Conservation (phyloP, 1,140 invertebrate genomes). For the Rhagoletis pomonella region DNA sequence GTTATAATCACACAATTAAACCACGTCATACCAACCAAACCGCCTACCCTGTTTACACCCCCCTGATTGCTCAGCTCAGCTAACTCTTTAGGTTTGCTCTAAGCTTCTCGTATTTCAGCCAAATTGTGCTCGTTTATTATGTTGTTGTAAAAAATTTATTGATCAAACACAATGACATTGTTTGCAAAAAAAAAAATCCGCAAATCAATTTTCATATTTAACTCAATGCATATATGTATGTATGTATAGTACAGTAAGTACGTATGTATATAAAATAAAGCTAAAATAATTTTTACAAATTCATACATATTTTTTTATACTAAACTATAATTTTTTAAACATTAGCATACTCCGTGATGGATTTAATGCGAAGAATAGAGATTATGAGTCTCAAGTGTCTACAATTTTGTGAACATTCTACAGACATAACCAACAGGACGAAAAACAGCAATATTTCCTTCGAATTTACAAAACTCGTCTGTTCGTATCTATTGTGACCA, state of each 20-base stretch:
- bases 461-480: too few species aligned
- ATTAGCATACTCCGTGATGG: too few species aligned
- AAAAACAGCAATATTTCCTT: too few species aligned
- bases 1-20: neutral
- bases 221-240: neutral
- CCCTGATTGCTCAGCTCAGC: neutral
- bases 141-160: conserved; percentile 44
- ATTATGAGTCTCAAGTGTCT: too few species aligned
- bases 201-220: conserved; percentile 45
- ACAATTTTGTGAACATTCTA: too few species aligned
- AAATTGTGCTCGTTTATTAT: conserved; percentile 5
- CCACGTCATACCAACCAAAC: neutral
- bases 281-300: too few species aligned
- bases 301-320: too few species aligned
- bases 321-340: too few species aligned
- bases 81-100: neutral
- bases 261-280: too few species aligned
- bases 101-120: neutral
- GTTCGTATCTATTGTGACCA: too few species aligned
- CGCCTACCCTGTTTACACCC: neutral
- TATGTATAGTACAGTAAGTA: neutral
- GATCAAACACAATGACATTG: conserved; percentile 51
- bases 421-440: too few species aligned
- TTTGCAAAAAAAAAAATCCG: conserved; percentile 16
- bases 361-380: too few species aligned